Base-by-base conservation (phyloP, 2,113 vertebrate species). In the Engystomops pustulosus region DNA sequence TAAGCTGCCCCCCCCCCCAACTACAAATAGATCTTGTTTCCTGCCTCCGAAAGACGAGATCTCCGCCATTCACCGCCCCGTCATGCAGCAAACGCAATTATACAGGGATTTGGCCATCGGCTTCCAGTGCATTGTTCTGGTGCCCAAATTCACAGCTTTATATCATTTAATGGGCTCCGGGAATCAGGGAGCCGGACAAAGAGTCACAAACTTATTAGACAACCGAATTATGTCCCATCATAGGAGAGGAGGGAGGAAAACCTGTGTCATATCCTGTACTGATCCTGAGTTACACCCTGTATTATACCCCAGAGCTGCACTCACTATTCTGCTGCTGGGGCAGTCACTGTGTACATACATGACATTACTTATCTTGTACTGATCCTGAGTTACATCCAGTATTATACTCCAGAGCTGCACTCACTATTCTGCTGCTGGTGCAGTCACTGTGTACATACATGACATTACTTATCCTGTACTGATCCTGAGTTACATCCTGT, bases 1-100 rank as follows among this genome's bases (percentile, higher is more conserved):
- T 81, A 80, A 89, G 77, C 79, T 80, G n/a, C n/a, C 11, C 70
- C 58, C 81, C 86, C 80, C 77, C 36, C 67, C 41, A 67, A 69
- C 69, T 74, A 76, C 47, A 87, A 68, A 58, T 83, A 86, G 86
- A 90, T 90, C 51, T 76, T 18, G 3, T 86, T 89, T 84, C 72
- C 80, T 91, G 34, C 87, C 87, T 84, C 79, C 85, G 84, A 83
- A 74, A 15, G 45, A 51, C 36, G 17, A 53, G 71, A 86, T 68
- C 1, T 11, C 72, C 34, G 85, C 72, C 44, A 2, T 68, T 86
- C 15, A 79, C 87, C 65, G 76, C 87, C 74, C 87, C 68, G 84
- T 83, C 25, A 51, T 86, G 25, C 34, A 49, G 81, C 51, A 45
- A 87, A 78, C 47, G 17, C 70, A 67, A 89, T 68, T 27, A 0